These are phyloP conservation scores for Mus pahari DNA, from an alignment of 2,113 vertebrate species.

Conservation along the genomic window DNA sequence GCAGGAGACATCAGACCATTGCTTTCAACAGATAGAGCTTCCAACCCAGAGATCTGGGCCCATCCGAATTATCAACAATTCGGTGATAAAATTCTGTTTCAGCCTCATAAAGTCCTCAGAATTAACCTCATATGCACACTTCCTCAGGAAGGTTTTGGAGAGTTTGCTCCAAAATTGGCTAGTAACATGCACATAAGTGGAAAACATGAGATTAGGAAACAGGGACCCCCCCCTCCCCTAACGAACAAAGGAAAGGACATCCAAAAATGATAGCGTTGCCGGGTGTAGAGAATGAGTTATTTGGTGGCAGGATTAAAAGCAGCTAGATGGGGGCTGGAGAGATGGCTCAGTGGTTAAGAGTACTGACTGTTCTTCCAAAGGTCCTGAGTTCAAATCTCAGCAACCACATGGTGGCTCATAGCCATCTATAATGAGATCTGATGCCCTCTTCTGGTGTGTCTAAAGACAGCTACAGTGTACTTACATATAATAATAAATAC, in stretches of 20 bases:
- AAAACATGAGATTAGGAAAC: neutral
- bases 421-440: too few relatives aligned
- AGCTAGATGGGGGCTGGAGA: too few relatives aligned
- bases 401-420: too few relatives aligned
- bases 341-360: too few relatives aligned
- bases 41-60: neutral
- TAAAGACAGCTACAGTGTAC: too few relatives aligned
- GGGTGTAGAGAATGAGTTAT: neutral
- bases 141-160: neutral
- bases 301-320: neutral
- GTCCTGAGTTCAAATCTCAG: too few relatives aligned
- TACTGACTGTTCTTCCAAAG: too few relatives aligned
- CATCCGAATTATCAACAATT: neutral
- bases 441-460: too few relatives aligned
- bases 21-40: neutral
- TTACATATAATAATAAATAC: too few relatives aligned
- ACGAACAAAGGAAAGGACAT: neutral
- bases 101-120: neutral
- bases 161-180: neutral
- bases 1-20: neutral
- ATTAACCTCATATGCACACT: neutral
- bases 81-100: neutral
- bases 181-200: neutral
- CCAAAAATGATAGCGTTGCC: neutral
- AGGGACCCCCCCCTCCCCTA: neutral